Conservation (phyloP, 2,888 invertebrate species). For the Drosophila putrida region DNA sequence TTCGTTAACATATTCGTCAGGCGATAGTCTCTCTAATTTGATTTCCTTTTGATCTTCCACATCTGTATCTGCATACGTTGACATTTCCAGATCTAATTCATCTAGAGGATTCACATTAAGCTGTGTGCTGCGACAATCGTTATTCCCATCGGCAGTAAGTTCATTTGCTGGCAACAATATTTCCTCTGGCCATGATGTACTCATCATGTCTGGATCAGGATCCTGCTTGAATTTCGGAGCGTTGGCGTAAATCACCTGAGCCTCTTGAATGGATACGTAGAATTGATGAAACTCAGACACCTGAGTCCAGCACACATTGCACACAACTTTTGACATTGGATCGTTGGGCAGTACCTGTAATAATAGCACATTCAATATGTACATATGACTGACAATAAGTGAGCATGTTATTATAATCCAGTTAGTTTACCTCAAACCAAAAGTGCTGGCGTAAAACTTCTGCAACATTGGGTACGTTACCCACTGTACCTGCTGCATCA, state of each 20-base stretch:
- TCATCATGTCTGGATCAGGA: constrained; percentile 55
- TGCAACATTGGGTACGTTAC: constrained; percentile 70
- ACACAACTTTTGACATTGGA: constrained; percentile 78
- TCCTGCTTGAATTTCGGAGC: constrained; percentile 67
- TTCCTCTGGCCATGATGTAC: constrained; percentile 68
- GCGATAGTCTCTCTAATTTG: constrained; percentile 51
- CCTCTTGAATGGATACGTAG: constrained; percentile 81
- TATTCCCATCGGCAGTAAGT: constrained; percentile 56
- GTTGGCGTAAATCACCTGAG: constrained; percentile 72
- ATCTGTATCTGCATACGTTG: constrained; percentile 31
- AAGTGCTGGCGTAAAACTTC: constrained; percentile 82
- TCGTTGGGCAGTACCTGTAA: constrained; percentile 78
- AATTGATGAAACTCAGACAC: constrained; percentile 83
- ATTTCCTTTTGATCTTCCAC: constrained; percentile 41
- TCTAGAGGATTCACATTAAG: constrained; percentile 73
- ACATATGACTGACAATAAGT: neutral
- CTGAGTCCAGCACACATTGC: constrained; percentile 83
- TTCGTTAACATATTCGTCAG: constrained; percentile 47
- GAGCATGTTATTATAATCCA: constrained; percentile 5
- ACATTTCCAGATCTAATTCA: constrained; percentile 63
- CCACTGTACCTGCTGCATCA: constrained; percentile 60
- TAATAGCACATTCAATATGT: neutral
- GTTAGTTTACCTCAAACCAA: constrained; percentile 80
- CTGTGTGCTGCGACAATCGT: constrained; percentile 39
- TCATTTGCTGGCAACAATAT: constrained; percentile 65